Base-by-base conservation (phyloP, 2,113 vertebrate species). In the Cynopterus brachyotis region DNA sequence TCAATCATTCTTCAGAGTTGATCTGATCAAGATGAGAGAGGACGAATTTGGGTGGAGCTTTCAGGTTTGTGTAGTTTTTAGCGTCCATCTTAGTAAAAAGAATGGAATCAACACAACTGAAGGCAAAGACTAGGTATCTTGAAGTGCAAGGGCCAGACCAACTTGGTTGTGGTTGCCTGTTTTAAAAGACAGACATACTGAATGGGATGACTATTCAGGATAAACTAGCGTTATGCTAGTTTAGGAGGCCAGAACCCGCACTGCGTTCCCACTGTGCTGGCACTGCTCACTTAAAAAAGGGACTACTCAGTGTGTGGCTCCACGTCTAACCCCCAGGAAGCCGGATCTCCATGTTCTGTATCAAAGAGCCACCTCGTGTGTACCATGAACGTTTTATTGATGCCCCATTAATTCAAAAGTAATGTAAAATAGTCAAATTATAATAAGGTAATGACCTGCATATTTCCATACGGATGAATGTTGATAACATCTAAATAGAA, bases 371-470 rank as follows among this genome's bases (percentile, higher is more conserved):
- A 96, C 95, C 0, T 85, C 76, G 1, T 40, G 37, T 95, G 96
- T 96, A 97, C 62, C 94, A 96, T 67, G 92, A 95, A 98, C 96
- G 96, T 97, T 98, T 98, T 95, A 97, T 89, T 97, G 98, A 97
- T 94, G 86, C 96, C 97, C 96, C 87, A 96, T 97, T 97, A 96
- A 97, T 92, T 97, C 93, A 98, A 97, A 98, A 98, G 87, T 94
- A 97, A 97, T 85, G 96, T 91, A 97, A 96, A 96, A 67, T 92
- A 97, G 96, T 96, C 81, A 86, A 96, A 97, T 98, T 69, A 93
- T 88, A 97, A 96, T 94, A 98, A 97, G 98, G 96, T 95, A 96
- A 97, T 98, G 97, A 96, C 97, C 98, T 98, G 98, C 97, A 98
- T 95, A 96, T 98, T 98, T 95, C 96, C 90, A 97, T 92, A 95